Conservation (phyloP, 2,888 invertebrate species). For the Sinotaia quadrata region DNA sequence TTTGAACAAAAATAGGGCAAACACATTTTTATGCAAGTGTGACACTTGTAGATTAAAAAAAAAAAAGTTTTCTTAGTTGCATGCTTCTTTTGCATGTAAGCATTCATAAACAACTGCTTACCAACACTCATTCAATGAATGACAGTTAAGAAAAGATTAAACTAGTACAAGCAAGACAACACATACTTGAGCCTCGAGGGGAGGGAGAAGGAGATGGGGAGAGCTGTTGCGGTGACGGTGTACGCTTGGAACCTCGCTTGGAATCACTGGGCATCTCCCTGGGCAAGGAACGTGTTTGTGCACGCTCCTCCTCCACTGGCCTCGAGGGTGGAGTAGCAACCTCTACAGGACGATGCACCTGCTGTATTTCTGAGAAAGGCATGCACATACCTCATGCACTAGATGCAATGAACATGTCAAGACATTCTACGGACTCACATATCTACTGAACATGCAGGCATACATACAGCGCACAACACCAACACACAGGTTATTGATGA, state of each 20-base stretch:
- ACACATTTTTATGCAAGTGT: too few species aligned
- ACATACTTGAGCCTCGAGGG: slow-evolving; percentile 41
- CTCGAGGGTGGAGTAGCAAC: slow-evolving; percentile 21
- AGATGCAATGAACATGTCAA: too few species aligned
- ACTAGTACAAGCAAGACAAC: not conserved
- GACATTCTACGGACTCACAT: too few species aligned
- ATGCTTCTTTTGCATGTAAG: not conserved
- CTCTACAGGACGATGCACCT: not conserved
- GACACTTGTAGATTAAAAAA: too few species aligned
- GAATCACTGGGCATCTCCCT: slow-evolving; percentile 29
- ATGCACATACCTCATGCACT: slow-evolving; percentile 18
- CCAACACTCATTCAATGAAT: too few species aligned
- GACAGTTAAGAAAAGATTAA: not conserved
- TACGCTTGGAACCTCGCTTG: slow-evolving; percentile 25
- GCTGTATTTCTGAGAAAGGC: slow-evolving; percentile 6
- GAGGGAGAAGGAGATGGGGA: slow-evolving; percentile 40
- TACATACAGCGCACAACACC: not conserved
- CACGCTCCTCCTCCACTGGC: slow-evolving; percentile 28
- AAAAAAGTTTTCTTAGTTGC: too few species aligned
- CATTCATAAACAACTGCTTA: not conserved
- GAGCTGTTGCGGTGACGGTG: slow-evolving; percentile 37
- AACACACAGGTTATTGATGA: too few species aligned
- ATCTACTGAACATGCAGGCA: not conserved
- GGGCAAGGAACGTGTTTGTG: slow-evolving; percentile 21
- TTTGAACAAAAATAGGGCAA: too few species aligned